Base-by-base conservation (phyloP, 2,888 invertebrate genomes). In the Brachyptera putata region DNA sequence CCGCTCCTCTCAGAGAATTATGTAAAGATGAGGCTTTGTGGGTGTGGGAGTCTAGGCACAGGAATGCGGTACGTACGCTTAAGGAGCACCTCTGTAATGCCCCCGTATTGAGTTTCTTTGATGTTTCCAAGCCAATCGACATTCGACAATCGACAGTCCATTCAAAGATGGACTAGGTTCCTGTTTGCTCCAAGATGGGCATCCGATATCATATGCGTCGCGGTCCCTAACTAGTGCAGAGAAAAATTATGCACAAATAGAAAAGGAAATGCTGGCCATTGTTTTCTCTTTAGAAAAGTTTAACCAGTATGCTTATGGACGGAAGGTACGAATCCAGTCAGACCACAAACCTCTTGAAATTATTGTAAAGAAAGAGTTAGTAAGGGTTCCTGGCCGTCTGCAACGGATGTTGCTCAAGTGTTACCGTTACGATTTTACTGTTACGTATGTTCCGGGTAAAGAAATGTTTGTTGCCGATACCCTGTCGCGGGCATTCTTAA, bases 1-100 rank as follows among this genome's bases (percentile, higher is more conserved):
- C 60, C 7, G 53, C 61, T 14, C 60, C 50, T n/a, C 37, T 64
- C 18, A 49, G 60, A 21, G 57, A 50, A 25, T 50, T 63, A n/a
- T 13, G 59, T 7, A 60, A 56, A 49, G 36, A 60, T 14, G 41
- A 14, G n/a, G 26, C 16, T 24, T 16, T 48, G 13, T 61, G 39
- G 25, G n/a, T 22, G 11, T 50, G 57, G 61, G 18, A 53, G n/a
- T n/a, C 36, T 11, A 21, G 13, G 11, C 61, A 63, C 9, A 25
- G 46, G 21, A 30, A 55, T 21, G 58, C 39, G 22, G 56, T 64
- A 37, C 18, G 30, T n/a, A 46, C 37, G 13, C 41, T 62, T n/a
- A 61, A 63, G 61, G 13, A 49, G 25, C 21, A 39, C 11, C 11
- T 65, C 14, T 41, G 57, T 41, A 24, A 30, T 11, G 16, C 62